Conservation (phyloP, 1,140 invertebrate species). For the Apis dorsata region DNA sequence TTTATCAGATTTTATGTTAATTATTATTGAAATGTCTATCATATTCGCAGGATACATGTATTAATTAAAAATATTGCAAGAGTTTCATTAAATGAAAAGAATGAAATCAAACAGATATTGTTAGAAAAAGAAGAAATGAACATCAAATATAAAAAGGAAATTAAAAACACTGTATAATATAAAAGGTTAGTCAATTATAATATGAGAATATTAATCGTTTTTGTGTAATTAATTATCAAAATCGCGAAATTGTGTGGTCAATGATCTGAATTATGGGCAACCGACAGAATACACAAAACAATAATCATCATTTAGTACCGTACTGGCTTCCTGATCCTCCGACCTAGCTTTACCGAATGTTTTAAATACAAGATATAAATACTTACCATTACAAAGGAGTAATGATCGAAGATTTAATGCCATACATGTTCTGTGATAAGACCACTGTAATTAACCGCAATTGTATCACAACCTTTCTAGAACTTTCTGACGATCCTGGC, state of each 20-base stretch:
- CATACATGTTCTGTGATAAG: slow-evolving; percentile 83
- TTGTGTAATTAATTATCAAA: slow-evolving; percentile 63
- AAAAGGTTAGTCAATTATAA: slow-evolving; percentile 78
- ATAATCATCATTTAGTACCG: slow-evolving; percentile 77
- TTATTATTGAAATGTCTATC: slow-evolving; percentile 57
- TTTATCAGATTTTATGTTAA: slow-evolving; percentile 68
- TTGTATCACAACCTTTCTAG: slow-evolving; percentile 74
- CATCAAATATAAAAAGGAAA: slow-evolving; percentile 36
- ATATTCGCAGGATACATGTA: slow-evolving; percentile 33
- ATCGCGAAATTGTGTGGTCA: slow-evolving; percentile 49
- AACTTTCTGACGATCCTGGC: slow-evolving; percentile 70
- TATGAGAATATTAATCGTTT: slow-evolving; percentile 74
- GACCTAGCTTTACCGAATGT: slow-evolving; percentile 77
- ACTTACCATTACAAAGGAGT: slow-evolving; percentile 71
- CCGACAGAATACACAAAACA: slow-evolving; percentile 63
- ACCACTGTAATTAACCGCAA: slow-evolving; percentile 80
- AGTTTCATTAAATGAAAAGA: not conserved
- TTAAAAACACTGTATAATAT: slow-evolving; percentile 74
- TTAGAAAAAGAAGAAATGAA: slow-evolving; percentile 20
- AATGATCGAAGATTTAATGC: slow-evolving; percentile 80
- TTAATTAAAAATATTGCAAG: slow-evolving; percentile 15
- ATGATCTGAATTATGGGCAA: slow-evolving; percentile 78
- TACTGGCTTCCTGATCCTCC: slow-evolving; percentile 79
- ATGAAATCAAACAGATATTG: slow-evolving; percentile 40
- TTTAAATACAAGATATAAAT: slow-evolving; percentile 69